Conservation (phyloP, 1,140 invertebrate genomes). For the Arion vulgaris region DNA sequence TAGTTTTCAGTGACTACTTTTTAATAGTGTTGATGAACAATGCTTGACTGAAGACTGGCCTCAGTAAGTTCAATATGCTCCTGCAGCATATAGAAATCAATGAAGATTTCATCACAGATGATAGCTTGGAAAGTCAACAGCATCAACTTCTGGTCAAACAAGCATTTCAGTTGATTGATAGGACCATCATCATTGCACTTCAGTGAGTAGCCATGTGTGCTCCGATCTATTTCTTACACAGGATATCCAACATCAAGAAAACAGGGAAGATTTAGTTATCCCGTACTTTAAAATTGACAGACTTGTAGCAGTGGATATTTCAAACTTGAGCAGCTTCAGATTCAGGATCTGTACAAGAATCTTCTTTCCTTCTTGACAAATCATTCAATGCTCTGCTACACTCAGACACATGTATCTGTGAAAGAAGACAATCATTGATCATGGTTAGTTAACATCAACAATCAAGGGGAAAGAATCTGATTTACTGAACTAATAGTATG, state of each 20-base stretch:
- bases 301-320: not conserved
- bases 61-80: not conserved
- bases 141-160: not conserved
- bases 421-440: conserved; percentile 16
- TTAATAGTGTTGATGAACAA: not conserved
- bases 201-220: too few species aligned
- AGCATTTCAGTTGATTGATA: too few species aligned
- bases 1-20: too few species aligned
- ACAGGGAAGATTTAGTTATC: not conserved
- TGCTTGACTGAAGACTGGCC: not conserved
- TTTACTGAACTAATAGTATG: too few species aligned
- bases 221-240: too few species aligned
- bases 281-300: not conserved
- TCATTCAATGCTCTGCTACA: conserved; percentile 50
- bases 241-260: not conserved
- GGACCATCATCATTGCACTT: too few species aligned
- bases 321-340: conserved; percentile 51
- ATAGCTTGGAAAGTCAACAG: conserved; percentile 5
- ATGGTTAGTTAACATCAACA: too few species aligned
- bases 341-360: conserved; percentile 35
- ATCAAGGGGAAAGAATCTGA: too few species aligned
- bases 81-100: not conserved
- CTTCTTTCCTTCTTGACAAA: conserved; percentile 42
- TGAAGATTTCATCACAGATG: not conserved
- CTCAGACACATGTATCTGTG: conserved; percentile 52